Base-by-base conservation (phyloP, 2,113 vertebrate species). In the Salminus brasiliensis region DNA sequence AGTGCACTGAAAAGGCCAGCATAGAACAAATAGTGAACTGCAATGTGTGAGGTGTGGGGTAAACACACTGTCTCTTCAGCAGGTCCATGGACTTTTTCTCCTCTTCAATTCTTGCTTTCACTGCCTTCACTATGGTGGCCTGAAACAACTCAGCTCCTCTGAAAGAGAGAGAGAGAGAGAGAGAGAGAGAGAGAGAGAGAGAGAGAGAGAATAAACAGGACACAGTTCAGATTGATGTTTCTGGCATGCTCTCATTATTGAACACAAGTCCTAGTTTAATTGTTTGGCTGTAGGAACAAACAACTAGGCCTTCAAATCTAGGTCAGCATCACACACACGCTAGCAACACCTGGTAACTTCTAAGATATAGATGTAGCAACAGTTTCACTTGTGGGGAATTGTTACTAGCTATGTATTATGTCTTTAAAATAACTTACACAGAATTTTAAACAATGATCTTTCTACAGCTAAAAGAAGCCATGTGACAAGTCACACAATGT, bases 71-170 rank as follows among this genome's bases (percentile, higher is more conserved):
- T 94, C 96, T 96, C 87, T 98, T 98, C 66, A 98, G 91, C 25
- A 98, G 95, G 77, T 98, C 95, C 97, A 98, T 98, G 23, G 97
- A 98, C 53, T 93, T 97, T 78, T 97, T 98, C 89, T 98, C 97
- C 74, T 97, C 95, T 84, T 98, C 96, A 72, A 98, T 94, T 87
- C 97, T 94, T 52, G 97, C 96, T 81, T 95, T 95, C 39, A 98
- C 97, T 72, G 96, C 95, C 84, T 98, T 98, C 45, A 98, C 96
- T 76, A 97, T 97, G 36, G 96, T 96, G 21, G 97, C 97, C 86
- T 98, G 94, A 74, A 98, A 97, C 60, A 98, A 95, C 88, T 98
- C 97, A 4, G 97, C 97, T 78, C 97, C 96, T 88, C 97, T 98
- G 68, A 49, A 5, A 34, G 45, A 57, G 0, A 53, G 1, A 78